Evolutionary conservation across 2,888 invertebrate genomes (phyloP), one percentile per base, ranked within the genome.

Genomic region (Cheilosia grossa): DNA sequence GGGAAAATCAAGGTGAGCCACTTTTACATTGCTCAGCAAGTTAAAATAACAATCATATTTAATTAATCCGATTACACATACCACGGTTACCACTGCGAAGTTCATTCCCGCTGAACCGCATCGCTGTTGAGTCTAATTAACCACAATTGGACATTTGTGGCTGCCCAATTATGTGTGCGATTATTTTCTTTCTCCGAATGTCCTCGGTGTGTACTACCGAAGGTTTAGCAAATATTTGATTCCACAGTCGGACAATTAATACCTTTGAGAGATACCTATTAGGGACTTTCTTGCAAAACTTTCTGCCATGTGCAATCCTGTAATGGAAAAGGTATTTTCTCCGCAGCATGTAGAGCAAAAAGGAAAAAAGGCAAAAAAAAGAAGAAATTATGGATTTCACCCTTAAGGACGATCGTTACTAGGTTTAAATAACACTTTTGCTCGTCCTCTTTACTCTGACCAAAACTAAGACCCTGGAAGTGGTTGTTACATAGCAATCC

Each of bases 11-110:
- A 37, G 10, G 37, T 37, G 3, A 37, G 13, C 13, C 37, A 37
- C 37, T 37, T 10, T 37, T 3, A 37, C 4, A 37, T 13, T 13
- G 13, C 9, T 42, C 6, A n/a, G n/a, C n/a, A 13, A n/a, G 27
- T 44, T 30, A 24, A 51, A 33, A 37, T 7, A 61, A 30, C 37
- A 53, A 72, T 42, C 5, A 51, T 37, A 37, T 51, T 30, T n/a
- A 64, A 64, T 56, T 74, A 74, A 74, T 64, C 47, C 47, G 74
- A 54, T 74, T 74, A 74, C 17, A 13, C 47, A 33, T 64, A n/a
- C n/a, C 44, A 24, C 24, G 24, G 37, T 17, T 53, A 53, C 64
- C 24, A 24, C 15, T 54, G 13, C 24, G 37, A 19, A 47, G 37
- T 24, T 19, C 54, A 5, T 24, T 64, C 2, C n/a, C 9, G 10